A percentile compares a stretch with the other conserved stretches of the same genome.
Evolutionary conservation across 2,888 invertebrate species (phyloP).

Genomic region (Petrolisthes cinctipes): DNA sequence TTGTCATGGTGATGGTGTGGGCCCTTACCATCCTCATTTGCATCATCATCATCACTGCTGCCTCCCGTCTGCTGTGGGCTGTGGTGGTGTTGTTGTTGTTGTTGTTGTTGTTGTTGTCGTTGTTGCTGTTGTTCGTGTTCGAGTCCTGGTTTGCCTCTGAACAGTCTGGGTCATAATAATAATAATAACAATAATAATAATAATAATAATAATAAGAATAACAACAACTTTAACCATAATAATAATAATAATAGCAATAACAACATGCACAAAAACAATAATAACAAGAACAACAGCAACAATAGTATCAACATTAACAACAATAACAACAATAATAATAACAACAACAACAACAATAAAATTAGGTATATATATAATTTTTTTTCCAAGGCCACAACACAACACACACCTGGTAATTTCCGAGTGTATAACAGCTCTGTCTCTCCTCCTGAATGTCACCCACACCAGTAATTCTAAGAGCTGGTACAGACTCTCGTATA

Average conservation of each 20-base stretch:
- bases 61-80: constrained; percentile 9
- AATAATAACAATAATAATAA: no score
- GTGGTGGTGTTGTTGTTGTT: constrained; percentile 31
- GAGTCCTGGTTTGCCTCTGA: constrained; percentile 27
- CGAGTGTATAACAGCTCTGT: constrained; percentile 40
- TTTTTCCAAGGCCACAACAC: no score
- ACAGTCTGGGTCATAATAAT: constrained; percentile 24
- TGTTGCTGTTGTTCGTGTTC: constrained; percentile 1
- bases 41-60: neutral
- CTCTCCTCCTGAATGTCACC: constrained; percentile 49
- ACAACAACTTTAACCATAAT: no score
- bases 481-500: constrained; percentile 51
- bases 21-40: neutral
- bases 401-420: constrained; percentile 37
- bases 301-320: no score
- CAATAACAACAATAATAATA: no score
- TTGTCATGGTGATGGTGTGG: neutral
- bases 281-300: no score
- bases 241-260: no score
- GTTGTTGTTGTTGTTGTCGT: constrained; percentile 22
- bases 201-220: no score
- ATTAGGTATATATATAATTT: no score
- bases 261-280: no score
- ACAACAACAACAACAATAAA: no score
- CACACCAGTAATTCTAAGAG: constrained; percentile 49